Evolutionary conservation across 2,113 vertebrate species (phyloP).

Genomic region (Synodontis membranacea): DNA sequence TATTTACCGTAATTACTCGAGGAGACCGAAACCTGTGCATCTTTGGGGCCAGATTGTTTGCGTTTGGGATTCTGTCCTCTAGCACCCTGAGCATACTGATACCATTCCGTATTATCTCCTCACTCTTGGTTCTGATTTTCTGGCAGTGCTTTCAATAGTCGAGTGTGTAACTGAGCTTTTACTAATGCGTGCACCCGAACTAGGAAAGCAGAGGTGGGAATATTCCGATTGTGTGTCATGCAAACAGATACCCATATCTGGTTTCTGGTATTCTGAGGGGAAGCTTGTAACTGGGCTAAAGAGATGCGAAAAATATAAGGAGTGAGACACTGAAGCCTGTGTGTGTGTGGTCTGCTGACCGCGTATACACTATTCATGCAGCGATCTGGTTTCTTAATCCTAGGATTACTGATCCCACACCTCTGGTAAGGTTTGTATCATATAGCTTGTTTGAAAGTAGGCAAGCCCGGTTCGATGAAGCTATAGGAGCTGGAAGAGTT

Average conservation of each 20-base stretch:
- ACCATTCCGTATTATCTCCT: not conserved
- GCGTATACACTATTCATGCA: slow-evolving; percentile 19
- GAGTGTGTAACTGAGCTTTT: not conserved
- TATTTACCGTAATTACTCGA: not conserved
- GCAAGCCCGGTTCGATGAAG: not conserved
- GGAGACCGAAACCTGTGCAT: not conserved
- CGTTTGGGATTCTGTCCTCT: not conserved
- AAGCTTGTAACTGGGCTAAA: not conserved
- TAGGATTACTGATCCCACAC: not conserved
- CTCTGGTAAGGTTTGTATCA: not conserved
- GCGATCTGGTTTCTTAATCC: slow-evolving; percentile 21
- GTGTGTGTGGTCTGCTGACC: not conserved
- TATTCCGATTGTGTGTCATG: slow-evolving; percentile 29
- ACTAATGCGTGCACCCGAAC: slow-evolving; percentile 21
- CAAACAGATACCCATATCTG: slow-evolving; percentile 32
- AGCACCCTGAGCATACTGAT: not conserved
- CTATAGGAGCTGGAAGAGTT: not conserved
- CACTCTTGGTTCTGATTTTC: slow-evolving; percentile 18
- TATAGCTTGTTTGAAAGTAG: slow-evolving; percentile 1
- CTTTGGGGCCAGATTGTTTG: not conserved
- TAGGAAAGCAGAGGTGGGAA: slow-evolving; percentile 26
- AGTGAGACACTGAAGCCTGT: slow-evolving; percentile 4
- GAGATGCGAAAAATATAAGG: slow-evolving; percentile 32
- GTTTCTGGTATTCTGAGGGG: slow-evolving; percentile 25
- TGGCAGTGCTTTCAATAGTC: not conserved